phyloP scores from a whole-genome alignment of 2,113 vertebrate species.

The Gobius niger region DNA sequence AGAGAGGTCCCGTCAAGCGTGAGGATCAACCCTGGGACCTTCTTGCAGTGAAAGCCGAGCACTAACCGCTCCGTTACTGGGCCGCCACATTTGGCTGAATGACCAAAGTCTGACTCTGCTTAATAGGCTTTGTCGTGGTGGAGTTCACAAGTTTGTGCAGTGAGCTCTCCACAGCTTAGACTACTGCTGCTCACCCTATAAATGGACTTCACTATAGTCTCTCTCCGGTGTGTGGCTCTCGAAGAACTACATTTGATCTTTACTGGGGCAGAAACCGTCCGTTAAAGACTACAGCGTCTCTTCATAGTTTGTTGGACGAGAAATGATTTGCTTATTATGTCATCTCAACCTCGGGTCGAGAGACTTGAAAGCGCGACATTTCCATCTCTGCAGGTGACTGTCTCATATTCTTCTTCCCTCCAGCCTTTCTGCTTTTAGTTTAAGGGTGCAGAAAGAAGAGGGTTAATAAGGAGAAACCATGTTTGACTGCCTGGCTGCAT shows the following conservation, averaged over 20 bases:
- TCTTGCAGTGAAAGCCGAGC: too few relatives aligned
- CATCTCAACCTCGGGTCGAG: neutral
- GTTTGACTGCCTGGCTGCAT: conserved; percentile 37
- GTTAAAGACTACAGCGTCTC: neutral
- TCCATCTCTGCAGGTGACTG: conserved; percentile 1
- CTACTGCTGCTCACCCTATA: conserved; percentile 12
- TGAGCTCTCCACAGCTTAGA: conserved; percentile 24
- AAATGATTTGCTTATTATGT: conserved; percentile 4
- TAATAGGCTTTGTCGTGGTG: conserved; percentile 29
- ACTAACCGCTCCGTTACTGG: too few relatives aligned
- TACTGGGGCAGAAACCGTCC: conserved; percentile 9
- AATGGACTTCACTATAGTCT: conserved; percentile 6
- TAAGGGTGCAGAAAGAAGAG: conserved; percentile 30
- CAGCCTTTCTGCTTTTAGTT: conserved; percentile 27
- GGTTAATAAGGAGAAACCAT: conserved; percentile 45
- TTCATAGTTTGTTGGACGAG: conserved; percentile 13
- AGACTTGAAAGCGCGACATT: conserved; percentile 1
- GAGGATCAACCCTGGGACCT: too few relatives aligned
- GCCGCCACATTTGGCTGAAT: neutral
- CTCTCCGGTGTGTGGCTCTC: conserved; percentile 4
- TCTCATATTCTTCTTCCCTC: neutral
- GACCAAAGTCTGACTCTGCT: conserved; percentile 13
- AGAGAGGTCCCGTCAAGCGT: too few relatives aligned
- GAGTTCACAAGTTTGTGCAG: conserved; percentile 33
- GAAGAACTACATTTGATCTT: conserved; percentile 1